phyloP scores from a whole-genome alignment of 2,888 invertebrate genomes.

The Cistogaster globosa region DNA sequence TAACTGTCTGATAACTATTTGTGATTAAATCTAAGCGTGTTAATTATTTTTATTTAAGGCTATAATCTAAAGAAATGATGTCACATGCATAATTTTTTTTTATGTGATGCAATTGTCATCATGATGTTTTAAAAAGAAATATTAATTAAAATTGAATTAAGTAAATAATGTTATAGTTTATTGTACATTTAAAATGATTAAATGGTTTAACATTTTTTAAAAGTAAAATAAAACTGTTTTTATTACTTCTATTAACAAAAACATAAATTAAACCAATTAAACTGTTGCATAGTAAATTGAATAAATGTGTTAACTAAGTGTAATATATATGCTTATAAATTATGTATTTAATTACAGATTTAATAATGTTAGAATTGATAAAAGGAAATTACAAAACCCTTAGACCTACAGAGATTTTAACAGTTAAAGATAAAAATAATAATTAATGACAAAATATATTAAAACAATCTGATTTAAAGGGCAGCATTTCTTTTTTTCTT shows the following conservation, averaged over 20 bases:
- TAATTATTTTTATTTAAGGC: neutral
- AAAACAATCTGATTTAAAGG: no score
- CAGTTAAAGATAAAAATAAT: neutral
- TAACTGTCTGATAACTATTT: neutral
- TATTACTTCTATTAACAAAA: conserved; percentile 42
- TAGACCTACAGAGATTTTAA: conserved; percentile 31
- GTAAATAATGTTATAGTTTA: conserved; percentile 59
- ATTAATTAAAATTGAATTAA: conserved; percentile 17
- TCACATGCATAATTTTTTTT: neutral
- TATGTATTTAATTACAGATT: neutral
- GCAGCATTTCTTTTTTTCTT: no score
- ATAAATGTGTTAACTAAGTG: neutral
- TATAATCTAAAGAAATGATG: neutral
- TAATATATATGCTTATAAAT: neutral
- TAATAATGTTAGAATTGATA: conserved; percentile 8
- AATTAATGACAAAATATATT: neutral
- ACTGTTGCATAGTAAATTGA: neutral
- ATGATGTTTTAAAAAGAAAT: neutral
- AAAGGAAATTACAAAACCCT: conserved; percentile 22
- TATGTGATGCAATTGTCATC: no score
- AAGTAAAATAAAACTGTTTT: conserved; percentile 12
- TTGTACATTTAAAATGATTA: conserved; percentile 58
- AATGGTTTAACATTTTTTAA: neutral
- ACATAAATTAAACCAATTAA: conserved; percentile 2
- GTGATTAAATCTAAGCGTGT: neutral